phyloP scores from a whole-genome alignment of 1,140 invertebrate species.

The Tetragnatha versicolor region DNA sequence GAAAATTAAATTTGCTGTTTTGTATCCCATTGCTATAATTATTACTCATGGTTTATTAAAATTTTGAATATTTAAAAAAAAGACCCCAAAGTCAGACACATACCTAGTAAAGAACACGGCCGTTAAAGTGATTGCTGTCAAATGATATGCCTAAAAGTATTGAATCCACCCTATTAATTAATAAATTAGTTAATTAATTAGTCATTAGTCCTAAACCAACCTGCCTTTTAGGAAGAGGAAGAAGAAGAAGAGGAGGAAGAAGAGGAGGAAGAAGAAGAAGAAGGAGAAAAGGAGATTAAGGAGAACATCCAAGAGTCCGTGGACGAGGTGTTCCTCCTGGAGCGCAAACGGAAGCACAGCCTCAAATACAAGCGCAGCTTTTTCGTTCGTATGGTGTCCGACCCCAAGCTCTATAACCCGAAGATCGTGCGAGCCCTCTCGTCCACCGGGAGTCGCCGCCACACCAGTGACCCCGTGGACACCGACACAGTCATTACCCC shows the following conservation, averaged over 20 bases:
- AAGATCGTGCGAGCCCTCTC: conserved; percentile 66
- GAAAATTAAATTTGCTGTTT: too few species aligned
- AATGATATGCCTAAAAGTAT: too few species aligned
- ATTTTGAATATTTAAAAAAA: too few species aligned
- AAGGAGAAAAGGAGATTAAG: conserved; percentile 57
- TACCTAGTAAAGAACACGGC: too few species aligned
- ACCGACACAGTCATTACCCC: conserved; percentile 54
- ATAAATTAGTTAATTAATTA: too few species aligned
- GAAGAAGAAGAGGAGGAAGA: conserved; percentile 51
- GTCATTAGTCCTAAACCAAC: too few species aligned
- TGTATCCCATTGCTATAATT: too few species aligned
- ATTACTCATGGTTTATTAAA: too few species aligned
- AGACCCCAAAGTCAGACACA: too few species aligned
- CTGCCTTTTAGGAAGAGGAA: conserved; percentile 53
- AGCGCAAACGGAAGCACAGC: conserved; percentile 72
- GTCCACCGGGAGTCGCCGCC: conserved; percentile 50
- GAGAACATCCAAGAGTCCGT: conserved; percentile 58
- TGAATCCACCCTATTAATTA: too few species aligned
- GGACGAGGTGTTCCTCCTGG: conserved; percentile 62
- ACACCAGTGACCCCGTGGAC: conserved; percentile 56
- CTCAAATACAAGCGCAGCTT: conserved; percentile 89
- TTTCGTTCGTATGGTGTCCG: conserved; percentile 93
- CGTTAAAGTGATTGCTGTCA: too few species aligned
- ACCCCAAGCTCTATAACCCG: conserved; percentile 95
- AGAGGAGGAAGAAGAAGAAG: conserved; percentile 59